Base-by-base conservation (phyloP, 1,140 invertebrate species). In the Oncopodura yosiiana region DNA sequence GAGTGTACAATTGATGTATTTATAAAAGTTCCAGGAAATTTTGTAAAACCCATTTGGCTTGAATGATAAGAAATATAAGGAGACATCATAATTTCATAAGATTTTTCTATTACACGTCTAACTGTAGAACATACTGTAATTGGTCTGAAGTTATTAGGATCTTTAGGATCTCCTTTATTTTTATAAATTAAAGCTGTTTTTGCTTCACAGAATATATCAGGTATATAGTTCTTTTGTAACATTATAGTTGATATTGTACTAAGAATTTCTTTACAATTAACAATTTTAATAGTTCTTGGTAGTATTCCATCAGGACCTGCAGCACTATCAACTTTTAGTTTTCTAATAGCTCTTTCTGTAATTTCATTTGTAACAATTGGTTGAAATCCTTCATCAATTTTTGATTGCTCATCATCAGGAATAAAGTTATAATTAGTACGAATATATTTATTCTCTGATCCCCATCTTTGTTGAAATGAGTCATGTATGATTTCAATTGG, bases 121-220 rank as follows among this genome's bases (percentile, higher is more conserved):
- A 46, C 11, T 1, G 32, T 19, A 16, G 44, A 46, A 21, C 44
- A 46, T 2, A 46, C 27, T 1, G 44, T 32, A 1, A 46, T 46
- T 4, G 44, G 44, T 32, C 44, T 26, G 26, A 26, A 46, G 21
- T 46, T 46, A 1, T 26, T 3, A 16, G 44, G 27, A 32, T 34
- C n/a, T 11, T 32, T 46, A 2, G 44, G 2, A 12, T 46, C 30
- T 1, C 18, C 44, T n/a, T n/a, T n/a, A 19, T 19, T 21, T 18
- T 46, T 46, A 46, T 30, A 30, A 9, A 46, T 46, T 3, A 32
- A n/a, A 12, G 32, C 21, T 30, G 44, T 46, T 12, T 32, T 30
- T 3, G 44, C 44, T 18, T 34, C 4, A 3, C 16, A n/a, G n/a
- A 46, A 46, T 16, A 1, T 9, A 2, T 32, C 4, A 2, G 44